These are phyloP conservation scores for Dufourea novaeangliae DNA, from an alignment of 1,140 invertebrate species.

Conservation along the genomic window DNA sequence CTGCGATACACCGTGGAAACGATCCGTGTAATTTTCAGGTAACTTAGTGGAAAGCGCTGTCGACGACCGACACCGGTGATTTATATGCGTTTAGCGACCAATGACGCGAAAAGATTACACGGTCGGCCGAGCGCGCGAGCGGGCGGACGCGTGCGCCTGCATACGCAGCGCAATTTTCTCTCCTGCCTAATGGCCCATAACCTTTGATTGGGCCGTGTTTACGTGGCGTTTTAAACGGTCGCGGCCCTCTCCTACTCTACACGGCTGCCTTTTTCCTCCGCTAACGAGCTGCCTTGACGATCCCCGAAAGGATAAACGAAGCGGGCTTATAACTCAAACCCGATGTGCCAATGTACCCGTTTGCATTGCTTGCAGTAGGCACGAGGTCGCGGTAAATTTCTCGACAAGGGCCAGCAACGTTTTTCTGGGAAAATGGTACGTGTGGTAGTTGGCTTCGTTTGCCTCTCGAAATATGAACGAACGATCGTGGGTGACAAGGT, in stretches of 20 bases:
- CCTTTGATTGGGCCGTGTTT: slow-evolving; percentile 78
- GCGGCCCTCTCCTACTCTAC: slow-evolving; percentile 1
- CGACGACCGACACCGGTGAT: slow-evolving; percentile 66
- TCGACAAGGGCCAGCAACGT: background rate
- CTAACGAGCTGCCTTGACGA: slow-evolving; percentile 52
- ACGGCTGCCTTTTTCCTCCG: slow-evolving; percentile 1
- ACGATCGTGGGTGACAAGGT: background rate
- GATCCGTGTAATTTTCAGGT: slow-evolving; percentile 70
- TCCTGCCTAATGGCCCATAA: slow-evolving; percentile 79
- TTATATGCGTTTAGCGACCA: slow-evolving; percentile 72
- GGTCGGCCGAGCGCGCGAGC: slow-evolving; percentile 49
- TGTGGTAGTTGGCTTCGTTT: background rate
- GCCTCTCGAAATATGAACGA: background rate
- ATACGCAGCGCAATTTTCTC: slow-evolving; percentile 78
- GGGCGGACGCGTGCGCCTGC: slow-evolving; percentile 59
- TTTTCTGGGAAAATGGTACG: background rate
- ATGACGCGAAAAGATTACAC: slow-evolving; percentile 79
- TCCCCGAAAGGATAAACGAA: slow-evolving; percentile 12
- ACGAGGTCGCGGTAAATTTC: background rate
- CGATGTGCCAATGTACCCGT: background rate
- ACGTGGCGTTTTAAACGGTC: slow-evolving; percentile 67
- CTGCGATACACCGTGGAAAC: slow-evolving; percentile 59
- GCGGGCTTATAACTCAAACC: background rate
- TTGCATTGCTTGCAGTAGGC: background rate
- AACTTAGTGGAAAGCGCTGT: slow-evolving; percentile 57